These are phyloP conservation scores for Thunnus maccoyii DNA, from an alignment of 2,113 vertebrate species.

Conservation along the genomic window DNA sequence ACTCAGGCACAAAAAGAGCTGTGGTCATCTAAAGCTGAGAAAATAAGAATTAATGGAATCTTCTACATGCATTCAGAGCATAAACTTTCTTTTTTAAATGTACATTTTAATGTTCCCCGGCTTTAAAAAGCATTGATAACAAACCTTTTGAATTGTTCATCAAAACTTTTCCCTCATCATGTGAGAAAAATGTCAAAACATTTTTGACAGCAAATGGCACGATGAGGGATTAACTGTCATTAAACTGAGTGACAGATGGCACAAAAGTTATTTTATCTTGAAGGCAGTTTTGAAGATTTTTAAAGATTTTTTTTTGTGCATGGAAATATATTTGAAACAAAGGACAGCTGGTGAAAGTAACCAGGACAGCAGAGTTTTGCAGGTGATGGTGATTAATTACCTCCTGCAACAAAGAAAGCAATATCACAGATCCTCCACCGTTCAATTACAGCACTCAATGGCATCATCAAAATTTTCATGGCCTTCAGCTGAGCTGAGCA, in stretches of 20 bases:
- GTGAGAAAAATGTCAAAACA: slow-evolving; percentile 4
- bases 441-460: slow-evolving; percentile 10
- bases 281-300: neutral
- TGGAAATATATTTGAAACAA: neutral
- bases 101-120: neutral
- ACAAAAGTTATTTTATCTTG: neutral
- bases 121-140: neutral
- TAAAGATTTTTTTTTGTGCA: neutral
- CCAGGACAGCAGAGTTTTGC: slow-evolving; percentile 1
- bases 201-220: neutral
- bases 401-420: slow-evolving; percentile 11
- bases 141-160: neutral
- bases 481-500: slow-evolving; percentile 1
- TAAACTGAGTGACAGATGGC: neutral
- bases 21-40: slow-evolving; percentile 33
- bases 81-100: neutral
- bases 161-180: neutral
- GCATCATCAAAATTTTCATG: neutral
- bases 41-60: slow-evolving; percentile 14
- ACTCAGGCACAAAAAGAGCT: slow-evolving; percentile 39
- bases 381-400: slow-evolving; percentile 23
- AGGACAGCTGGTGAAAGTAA: neutral
- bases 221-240: neutral
- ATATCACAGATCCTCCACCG: slow-evolving; percentile 1
- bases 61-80: neutral